A percentile compares a stretch with the other conserved stretches of the same genome.
Conservation (phyloP, 2,113 vertebrate genomes). For the Propithecus coquereli region DNA sequence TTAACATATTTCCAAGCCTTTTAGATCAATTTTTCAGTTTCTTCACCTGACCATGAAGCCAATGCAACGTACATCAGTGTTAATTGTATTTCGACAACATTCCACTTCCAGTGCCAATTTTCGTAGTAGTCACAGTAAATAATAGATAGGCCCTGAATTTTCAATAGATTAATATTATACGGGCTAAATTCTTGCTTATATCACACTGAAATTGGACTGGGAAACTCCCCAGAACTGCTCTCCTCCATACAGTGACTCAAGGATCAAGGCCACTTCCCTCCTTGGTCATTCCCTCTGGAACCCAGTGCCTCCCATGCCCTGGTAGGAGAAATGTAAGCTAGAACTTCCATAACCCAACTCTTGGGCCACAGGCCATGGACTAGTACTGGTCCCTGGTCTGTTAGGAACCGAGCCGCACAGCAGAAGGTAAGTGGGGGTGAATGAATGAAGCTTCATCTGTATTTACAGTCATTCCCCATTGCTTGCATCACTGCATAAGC, state of each 20-base stretch:
- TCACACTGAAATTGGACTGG: not conserved
- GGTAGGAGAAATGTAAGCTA: not conserved
- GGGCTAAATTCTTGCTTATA: not conserved
- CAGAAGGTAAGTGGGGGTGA: too few species aligned
- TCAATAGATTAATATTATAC: not conserved
- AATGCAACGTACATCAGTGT: not conserved
- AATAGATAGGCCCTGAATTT: not conserved
- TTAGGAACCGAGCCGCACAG: too few species aligned
- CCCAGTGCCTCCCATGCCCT: not conserved
- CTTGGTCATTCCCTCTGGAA: not conserved
- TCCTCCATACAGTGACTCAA: accelerated
- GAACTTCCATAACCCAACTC: too few species aligned
- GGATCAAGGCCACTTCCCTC: not conserved
- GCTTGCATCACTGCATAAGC: too few species aligned
- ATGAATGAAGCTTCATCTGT: too few species aligned
- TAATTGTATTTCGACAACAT: not conserved
- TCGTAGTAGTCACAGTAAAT: not conserved
- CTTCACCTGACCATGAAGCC: not conserved
- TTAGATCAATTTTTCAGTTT: not conserved
- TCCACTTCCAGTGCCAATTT: not conserved
- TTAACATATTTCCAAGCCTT: not conserved
- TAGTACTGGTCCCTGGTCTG: too few species aligned
- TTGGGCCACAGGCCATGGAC: too few species aligned
- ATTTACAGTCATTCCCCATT: too few species aligned
- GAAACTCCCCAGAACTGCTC: accelerated